phyloP scores from a whole-genome alignment of 2,888 invertebrate genomes.

The Nemapogon koenigi region DNA sequence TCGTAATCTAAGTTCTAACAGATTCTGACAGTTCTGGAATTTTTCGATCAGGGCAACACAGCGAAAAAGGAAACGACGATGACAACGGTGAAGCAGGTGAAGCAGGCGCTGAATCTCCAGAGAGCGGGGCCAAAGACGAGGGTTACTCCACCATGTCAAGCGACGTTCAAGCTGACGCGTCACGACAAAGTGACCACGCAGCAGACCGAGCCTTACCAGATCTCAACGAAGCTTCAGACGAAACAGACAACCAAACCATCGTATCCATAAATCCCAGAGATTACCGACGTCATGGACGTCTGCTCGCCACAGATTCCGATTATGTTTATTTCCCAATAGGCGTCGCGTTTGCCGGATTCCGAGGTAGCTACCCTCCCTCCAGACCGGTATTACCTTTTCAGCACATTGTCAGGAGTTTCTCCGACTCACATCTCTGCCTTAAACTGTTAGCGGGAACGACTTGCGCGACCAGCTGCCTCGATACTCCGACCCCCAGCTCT shows the following conservation, averaged over 20 bases:
- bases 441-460: slow-evolving; percentile 70
- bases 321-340: slow-evolving; percentile 74
- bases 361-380: slow-evolving; percentile 77
- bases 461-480: slow-evolving; percentile 55
- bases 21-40: not conserved
- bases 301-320: slow-evolving; percentile 68
- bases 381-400: slow-evolving; percentile 74
- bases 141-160: slow-evolving; percentile 87
- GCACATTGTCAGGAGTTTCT: slow-evolving; percentile 76
- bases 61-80: slow-evolving; percentile 45
- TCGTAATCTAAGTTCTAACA: too few species aligned
- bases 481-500: slow-evolving; percentile 68
- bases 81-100: slow-evolving; percentile 66
- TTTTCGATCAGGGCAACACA: slow-evolving; percentile 32
- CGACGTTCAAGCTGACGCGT: slow-evolving; percentile 78
- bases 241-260: slow-evolving; percentile 68
- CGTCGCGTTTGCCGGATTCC: slow-evolving; percentile 66
- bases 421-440: slow-evolving; percentile 76
- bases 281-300: slow-evolving; percentile 60
- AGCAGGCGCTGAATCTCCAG: slow-evolving; percentile 76
- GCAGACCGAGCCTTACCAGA: slow-evolving; percentile 69
- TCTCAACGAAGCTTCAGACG: slow-evolving; percentile 76
- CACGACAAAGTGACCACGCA: slow-evolving; percentile 63
- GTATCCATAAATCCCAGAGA: slow-evolving; percentile 55
- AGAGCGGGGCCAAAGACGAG: slow-evolving; percentile 80